Conservation (phyloP, 2,113 vertebrate genomes). For the Ahaetulla prasina region DNA sequence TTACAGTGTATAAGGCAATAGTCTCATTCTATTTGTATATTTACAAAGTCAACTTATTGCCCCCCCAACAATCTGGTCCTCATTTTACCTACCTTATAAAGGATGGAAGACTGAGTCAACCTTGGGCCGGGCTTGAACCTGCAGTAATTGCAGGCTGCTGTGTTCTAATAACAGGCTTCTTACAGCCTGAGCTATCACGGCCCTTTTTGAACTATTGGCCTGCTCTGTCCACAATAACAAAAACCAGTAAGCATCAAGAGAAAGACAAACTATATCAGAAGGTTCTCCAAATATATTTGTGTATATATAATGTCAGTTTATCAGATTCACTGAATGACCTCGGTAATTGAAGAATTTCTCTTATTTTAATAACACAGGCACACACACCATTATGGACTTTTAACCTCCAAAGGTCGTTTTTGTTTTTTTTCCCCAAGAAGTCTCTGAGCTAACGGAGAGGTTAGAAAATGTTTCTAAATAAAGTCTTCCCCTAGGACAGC, state of each 20-base stretch:
- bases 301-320: not conserved
- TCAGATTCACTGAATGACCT: slow-evolving; percentile 32
- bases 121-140: no score
- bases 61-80: no score
- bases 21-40: no score
- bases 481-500: slow-evolving; percentile 69
- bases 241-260: not conserved
- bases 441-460: slow-evolving; percentile 64
- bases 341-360: slow-evolving; percentile 5
- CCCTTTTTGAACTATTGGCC: not conserved
- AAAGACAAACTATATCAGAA: not conserved
- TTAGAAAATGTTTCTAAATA: slow-evolving; percentile 75
- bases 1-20: no score
- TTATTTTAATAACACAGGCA: slow-evolving; percentile 2
- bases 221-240: not conserved
- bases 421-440: slow-evolving; percentile 31
- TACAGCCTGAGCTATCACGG: no score
- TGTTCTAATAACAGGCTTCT: no score
- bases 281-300: not conserved
- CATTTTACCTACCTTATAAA: no score
- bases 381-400: slow-evolving; percentile 54
- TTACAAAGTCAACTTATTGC: no score
- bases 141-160: no score
- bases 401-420: slow-evolving; percentile 57
- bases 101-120: no score